Base-by-base conservation (phyloP, 2,888 invertebrate species). In the Amphipoea oculea region DNA sequence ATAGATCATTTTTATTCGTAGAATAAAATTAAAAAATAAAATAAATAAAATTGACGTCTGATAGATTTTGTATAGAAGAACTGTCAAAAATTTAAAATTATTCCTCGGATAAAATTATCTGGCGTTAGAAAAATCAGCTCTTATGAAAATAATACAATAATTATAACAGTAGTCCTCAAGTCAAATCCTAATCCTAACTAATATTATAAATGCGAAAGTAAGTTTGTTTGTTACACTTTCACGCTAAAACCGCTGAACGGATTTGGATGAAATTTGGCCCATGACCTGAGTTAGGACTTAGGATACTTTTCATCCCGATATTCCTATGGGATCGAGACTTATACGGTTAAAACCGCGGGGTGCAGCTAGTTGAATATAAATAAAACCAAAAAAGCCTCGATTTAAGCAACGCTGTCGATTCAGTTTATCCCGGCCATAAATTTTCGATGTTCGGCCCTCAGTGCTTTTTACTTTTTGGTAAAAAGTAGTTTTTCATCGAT, bases 361-460 rank as follows among this genome's bases (percentile, higher is more conserved):
- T 11, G 57, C 11, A 57, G n/a, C 62, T 62, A 62, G 29, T 40
- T 45, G 0, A 65, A 60, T 36, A 57, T 51, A 80, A 72, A 71
- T 68, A 74, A 63, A 66, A 65, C 57, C 6, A 29, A 73, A 62
- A 60, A 14, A 40, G 62, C 36, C 36, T 36, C 45, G 17, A 65
- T 79, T 63, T 66, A 85, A 81, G 69, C 82, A 62, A 75, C 72
- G 72, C 57, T 68, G 70, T 82, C 79, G 84, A 80, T 84, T 73
- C 82, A 42, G 72, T 60, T 81, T 78, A 74, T 79, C 83, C 83
- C 73, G 73, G n/a, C 62, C 69, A 76, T 86, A 83, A 81, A 86
- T 83, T 85, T 76, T 71, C 77, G 76, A 77, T 71, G 83, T 81
- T 73, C 78, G 71, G 40, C 60, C 23, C 72, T 62, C 62, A 62